phyloP scores from a whole-genome alignment of 53 echinoderm and acorn worm genomes.

The Apostichopus leukothele region DNA sequence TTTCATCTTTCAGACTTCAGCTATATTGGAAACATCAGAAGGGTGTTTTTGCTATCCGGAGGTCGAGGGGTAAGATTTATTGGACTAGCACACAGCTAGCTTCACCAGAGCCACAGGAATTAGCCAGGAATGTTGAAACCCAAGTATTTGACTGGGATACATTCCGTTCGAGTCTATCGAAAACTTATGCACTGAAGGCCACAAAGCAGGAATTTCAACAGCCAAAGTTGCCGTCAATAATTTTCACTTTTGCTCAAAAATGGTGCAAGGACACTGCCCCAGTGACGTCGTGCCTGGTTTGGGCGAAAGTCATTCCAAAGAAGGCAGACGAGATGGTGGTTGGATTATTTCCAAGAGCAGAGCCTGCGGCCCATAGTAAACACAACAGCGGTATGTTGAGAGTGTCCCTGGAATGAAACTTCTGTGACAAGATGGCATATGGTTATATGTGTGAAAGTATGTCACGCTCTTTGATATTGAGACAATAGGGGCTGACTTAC shows the following conservation, averaged over 20 bases:
- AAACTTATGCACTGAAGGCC: constrained; percentile 5
- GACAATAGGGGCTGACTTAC: no score
- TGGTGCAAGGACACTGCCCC: constrained; percentile 2
- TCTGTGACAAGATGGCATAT: no score
- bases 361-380: not conserved
- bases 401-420: not conserved
- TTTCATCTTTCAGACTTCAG: constrained; percentile 15
- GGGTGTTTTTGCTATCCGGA: not conserved
- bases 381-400: constrained; percentile 15
- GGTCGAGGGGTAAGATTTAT: constrained; percentile 2
- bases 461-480: no score
- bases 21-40: not conserved
- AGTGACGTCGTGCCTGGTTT: constrained; percentile 16
- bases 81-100: constrained; percentile 23
- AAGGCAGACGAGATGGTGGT: constrained; percentile 28
- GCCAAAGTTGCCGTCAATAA: not conserved
- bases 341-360: constrained; percentile 26
- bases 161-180: not conserved
- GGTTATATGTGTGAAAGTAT: no score
- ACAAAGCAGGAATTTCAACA: not conserved
- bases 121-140: not conserved
- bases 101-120: not conserved
- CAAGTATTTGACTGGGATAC: not conserved
- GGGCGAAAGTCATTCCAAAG: constrained; percentile 33
- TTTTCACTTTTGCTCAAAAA: constrained; percentile 35